Conservation (phyloP, 2,888 invertebrate genomes). For the Zaprionus obscuricornis region DNA sequence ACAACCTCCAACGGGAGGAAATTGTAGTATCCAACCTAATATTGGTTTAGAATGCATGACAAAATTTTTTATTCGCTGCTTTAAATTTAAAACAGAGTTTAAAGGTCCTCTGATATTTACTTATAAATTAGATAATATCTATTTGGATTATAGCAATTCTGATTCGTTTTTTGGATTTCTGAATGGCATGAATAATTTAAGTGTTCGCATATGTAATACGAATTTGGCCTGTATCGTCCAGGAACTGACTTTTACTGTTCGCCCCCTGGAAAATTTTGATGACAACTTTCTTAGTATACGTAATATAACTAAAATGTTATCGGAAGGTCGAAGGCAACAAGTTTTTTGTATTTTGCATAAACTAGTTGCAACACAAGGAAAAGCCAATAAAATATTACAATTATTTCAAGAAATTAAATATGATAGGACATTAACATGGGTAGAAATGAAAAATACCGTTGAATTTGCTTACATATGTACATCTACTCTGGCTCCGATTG, state of each 20-base stretch:
- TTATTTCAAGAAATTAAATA: background rate
- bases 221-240: background rate
- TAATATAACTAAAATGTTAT: background rate
- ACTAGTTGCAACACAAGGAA: background rate
- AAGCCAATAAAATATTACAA: background rate
- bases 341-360: slow-evolving; percentile 20
- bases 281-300: background rate
- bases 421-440: background rate
- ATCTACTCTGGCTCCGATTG: background rate
- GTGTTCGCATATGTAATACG: slow-evolving; percentile 17
- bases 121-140: slow-evolving; percentile 5
- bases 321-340: slow-evolving; percentile 14
- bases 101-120: slow-evolving; percentile 5
- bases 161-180: slow-evolving; percentile 12
- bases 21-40: background rate
- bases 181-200: background rate
- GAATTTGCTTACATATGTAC: slow-evolving; percentile 5
- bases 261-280: background rate
- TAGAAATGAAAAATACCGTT: slow-evolving; percentile 24
- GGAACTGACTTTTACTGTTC: background rate
- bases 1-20: background rate
- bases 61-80: slow-evolving; percentile 11
- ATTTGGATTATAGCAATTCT: background rate
- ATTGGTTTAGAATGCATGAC: slow-evolving; percentile 15
- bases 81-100: background rate